A percentile compares a stretch with the other conserved stretches of the same genome.
Conservation (phyloP, 2,797 vertebrate species). For the Hemibagrus guttatus region DNA sequence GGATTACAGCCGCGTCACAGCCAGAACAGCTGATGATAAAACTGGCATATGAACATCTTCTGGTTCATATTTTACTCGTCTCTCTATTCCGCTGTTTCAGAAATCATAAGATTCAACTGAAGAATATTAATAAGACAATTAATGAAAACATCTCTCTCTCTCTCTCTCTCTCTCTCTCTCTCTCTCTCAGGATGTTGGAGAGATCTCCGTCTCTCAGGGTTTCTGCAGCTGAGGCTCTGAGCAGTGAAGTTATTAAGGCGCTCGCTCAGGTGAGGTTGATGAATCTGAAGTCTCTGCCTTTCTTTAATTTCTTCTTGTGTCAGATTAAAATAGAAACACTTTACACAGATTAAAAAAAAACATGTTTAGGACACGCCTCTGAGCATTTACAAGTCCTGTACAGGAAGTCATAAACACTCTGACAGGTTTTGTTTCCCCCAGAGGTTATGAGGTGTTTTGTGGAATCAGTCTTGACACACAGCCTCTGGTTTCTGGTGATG, state of each 20-base stretch:
- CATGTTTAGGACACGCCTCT: background rate
- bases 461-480: background rate
- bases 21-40: background rate
- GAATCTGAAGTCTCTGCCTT: constrained; percentile 13
- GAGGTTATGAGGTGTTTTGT: background rate
- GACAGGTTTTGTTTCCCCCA: background rate
- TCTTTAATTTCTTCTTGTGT: background rate
- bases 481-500: background rate
- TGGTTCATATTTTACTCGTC: background rate
- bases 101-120: background rate
- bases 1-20: background rate
- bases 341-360: background rate
- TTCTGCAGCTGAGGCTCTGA: constrained; percentile 58
- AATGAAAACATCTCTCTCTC: no score
- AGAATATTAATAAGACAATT: constrained; percentile 7
- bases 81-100: background rate
- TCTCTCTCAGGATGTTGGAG: constrained; percentile 55
- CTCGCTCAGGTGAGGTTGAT: constrained; percentile 49
- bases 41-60: background rate
- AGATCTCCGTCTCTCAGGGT: constrained; percentile 43
- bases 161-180: background rate
- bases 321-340: background rate
- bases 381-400: background rate
- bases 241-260: constrained; percentile 43
- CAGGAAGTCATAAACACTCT: background rate